Base-by-base conservation (phyloP, 2,113 vertebrate genomes). In the Cyprichromis sp. region DNA sequence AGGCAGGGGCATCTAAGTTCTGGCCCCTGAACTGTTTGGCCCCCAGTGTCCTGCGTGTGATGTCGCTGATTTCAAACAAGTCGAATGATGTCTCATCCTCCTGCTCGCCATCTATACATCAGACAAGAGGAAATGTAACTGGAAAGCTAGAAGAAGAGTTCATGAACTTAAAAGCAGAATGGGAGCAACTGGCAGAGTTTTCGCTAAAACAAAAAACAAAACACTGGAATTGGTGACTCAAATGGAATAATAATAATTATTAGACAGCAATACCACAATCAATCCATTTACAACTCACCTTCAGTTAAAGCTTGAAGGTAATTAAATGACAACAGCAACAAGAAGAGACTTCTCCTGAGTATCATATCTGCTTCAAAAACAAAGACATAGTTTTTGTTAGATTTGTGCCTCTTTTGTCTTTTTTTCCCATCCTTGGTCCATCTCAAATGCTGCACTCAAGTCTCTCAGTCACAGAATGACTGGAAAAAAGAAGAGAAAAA, bases 11-110 rank as follows among this genome's bases (percentile, higher is more conserved):
- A 2, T 91, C 17, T 0, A 96, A 97, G 91, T 98, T 97, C 2
- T 97, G 98, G 36, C 98, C 98, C 68, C 98, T 96, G 93, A 98
- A 98, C 89, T 97, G 94, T 94, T 98, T 99, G 92, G 97, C 98
- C 71, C 98, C 98, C 16, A 98, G 86, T 50, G 98, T 99, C 93
- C 96, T 99, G 71, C 98, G 96, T 88, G 97, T 97, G 93, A 99
- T 98, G 82, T 97, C 97, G 94, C 98, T 98, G 95, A 98, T 91
- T 86, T 97, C 96, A 93, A 99, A 97, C 87, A 99, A 96, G 94
- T 99, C 97, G 79, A 99, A 99, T 21, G 93, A 89, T 1, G 94
- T 95, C 89, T 98, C 97, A 7, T 97, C 97, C 54, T 97, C 97
- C 92, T 95, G 96, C 79, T 96, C 95, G 9, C 91, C 97, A 93